Conservation (phyloP, 1,140 invertebrate genomes). For the Drosophila punjabiensis region DNA sequence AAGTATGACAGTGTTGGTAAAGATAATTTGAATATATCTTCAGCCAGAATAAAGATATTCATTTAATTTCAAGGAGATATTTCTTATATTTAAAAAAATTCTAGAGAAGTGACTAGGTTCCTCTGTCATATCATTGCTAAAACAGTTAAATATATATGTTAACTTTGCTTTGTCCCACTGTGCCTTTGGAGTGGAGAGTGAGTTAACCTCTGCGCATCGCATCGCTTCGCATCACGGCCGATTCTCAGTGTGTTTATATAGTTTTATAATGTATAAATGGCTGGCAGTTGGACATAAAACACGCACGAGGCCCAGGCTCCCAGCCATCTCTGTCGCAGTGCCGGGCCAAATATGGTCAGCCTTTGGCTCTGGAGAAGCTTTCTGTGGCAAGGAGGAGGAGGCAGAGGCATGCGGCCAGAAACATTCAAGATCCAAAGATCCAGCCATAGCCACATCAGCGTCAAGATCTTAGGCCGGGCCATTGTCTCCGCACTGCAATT, state of each 20-base stretch:
- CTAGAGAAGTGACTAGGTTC: not conserved
- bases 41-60: too few relatives aligned
- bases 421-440: constrained; percentile 7
- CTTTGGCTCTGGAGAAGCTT: constrained; percentile 12
- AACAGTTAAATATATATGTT: not conserved
- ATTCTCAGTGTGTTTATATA: constrained; percentile 65
- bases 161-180: not conserved
- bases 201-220: constrained; percentile 33
- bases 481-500: constrained; percentile 78
- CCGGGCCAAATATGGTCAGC: constrained; percentile 70
- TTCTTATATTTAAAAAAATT: not conserved
- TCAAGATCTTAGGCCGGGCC: constrained; percentile 56
- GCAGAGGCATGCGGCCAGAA: not conserved
- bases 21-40: not conserved
- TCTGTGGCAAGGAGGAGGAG: constrained; percentile 24
- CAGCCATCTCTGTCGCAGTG: constrained; percentile 60
- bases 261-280: constrained; percentile 83
- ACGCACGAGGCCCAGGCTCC: constrained; percentile 62
- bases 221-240: constrained; percentile 32
- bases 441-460: constrained; percentile 37
- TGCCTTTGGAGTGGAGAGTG: constrained; percentile 16
- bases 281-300: constrained; percentile 83
- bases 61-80: too few relatives aligned
- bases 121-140: not conserved
- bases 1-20: not conserved